Conservation (phyloP, 2,888 invertebrate species). For the Sminthurides aquaticus region DNA sequence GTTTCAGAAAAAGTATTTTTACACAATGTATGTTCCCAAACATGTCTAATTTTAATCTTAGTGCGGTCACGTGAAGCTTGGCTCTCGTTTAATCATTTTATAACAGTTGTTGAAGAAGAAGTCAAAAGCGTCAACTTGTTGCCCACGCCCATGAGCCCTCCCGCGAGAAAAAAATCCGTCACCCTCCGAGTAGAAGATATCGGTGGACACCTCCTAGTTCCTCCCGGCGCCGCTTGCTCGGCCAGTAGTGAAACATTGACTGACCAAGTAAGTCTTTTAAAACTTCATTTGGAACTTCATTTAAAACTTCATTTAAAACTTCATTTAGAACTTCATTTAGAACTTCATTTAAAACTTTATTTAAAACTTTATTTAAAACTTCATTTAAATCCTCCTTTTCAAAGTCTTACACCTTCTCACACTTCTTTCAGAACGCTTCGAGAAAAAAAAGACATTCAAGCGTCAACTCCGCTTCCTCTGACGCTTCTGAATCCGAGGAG, state of each 20-base stretch:
- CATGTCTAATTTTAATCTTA: conserved; percentile 5
- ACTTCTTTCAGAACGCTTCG: conserved; percentile 19
- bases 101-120: conserved; percentile 33
- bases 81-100: conserved; percentile 1
- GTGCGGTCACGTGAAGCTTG: conserved; percentile 4
- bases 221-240: conserved; percentile 38
- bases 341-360: conserved; percentile 5
- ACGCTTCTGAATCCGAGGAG: conserved; percentile 39
- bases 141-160: conserved; percentile 36
- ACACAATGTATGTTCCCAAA: conserved; percentile 5
- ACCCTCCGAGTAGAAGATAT: conserved; percentile 42
- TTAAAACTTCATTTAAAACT: conserved; percentile 6
- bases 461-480: conserved; percentile 40
- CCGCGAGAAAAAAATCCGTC: conserved; percentile 42
- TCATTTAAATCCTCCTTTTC: conserved; percentile 4
- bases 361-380: not conserved
- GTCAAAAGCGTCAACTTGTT: conserved; percentile 32
- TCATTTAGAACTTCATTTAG: not conserved
- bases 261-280: conserved; percentile 31
- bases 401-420: not conserved
- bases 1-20: conserved; percentile 55
- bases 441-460: conserved; percentile 41
- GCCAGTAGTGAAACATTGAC: conserved; percentile 42
- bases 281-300: conserved; percentile 4
- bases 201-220: conserved; percentile 40